Conservation (phyloP, 2,113 vertebrate genomes). For the Terrapene triunguis region DNA sequence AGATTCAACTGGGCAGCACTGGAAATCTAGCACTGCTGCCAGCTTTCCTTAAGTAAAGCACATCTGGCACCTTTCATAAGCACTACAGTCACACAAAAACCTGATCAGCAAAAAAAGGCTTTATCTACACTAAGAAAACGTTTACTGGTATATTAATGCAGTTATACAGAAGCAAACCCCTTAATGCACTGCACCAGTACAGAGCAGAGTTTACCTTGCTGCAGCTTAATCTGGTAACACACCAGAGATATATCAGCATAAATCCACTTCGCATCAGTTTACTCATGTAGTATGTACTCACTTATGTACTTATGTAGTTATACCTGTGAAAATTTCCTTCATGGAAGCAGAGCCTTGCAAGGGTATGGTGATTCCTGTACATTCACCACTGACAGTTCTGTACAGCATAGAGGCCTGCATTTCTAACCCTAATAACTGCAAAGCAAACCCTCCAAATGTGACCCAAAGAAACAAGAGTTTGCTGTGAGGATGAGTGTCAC, state of each 20-base stretch:
- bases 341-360: rapidly evolving
- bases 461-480: background rate
- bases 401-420: too few relatives aligned
- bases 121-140: background rate
- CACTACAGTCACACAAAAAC: conserved; percentile 2
- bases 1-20: background rate
- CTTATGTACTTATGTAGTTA: background rate
- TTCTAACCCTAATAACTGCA: background rate
- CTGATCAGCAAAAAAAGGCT: background rate
- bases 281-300: background rate
- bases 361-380: rapidly evolving
- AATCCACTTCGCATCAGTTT: rapidly evolving
- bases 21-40: background rate
- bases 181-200: background rate
- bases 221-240: rapidly evolving
- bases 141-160: background rate
- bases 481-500: background rate
- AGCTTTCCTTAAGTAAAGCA: background rate
- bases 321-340: background rate
- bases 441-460: background rate
- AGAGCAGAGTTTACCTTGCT: background rate
- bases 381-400: background rate
- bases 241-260: rapidly evolving
- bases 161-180: background rate
- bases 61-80: background rate